Percentiles rank a stretch among this genome's conserved stretches.
Evolutionary conservation across 2,797 vertebrate genomes (phyloP).

Genomic region (Sebastolobus alascanus): DNA sequence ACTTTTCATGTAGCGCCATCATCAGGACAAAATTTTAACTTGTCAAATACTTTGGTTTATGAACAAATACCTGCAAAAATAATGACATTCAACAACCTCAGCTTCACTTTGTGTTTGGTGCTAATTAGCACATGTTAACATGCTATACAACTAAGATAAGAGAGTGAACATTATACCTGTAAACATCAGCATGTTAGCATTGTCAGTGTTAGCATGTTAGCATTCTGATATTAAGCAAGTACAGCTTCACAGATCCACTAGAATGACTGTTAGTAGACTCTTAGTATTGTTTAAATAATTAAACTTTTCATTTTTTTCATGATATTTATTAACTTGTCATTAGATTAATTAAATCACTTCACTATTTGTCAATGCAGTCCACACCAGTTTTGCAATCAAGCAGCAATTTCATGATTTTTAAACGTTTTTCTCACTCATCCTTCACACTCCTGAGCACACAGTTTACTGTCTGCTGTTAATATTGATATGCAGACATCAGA

Average conservation of each 20-base stretch:
- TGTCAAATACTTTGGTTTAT: too few relatives aligned
- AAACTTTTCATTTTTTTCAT: background rate
- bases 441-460: background rate
- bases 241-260: background rate
- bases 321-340: fast-evolving
- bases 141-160: too few relatives aligned
- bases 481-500: conserved; percentile 46
- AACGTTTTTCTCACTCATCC: background rate
- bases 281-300: background rate
- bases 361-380: background rate
- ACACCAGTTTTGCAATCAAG: background rate
- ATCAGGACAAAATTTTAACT: too few relatives aligned
- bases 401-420: background rate
- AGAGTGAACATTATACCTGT: too few relatives aligned
- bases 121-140: too few relatives aligned
- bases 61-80: too few relatives aligned
- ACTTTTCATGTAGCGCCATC: too few relatives aligned
- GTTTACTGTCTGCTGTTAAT: background rate
- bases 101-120: too few relatives aligned
- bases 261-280: background rate
- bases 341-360: background rate
- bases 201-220: too few relatives aligned
- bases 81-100: too few relatives aligned
- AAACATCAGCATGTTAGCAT: too few relatives aligned
- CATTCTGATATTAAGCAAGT: background rate